A percentile compares a stretch with the other conserved stretches of the same genome.
Conservation (phyloP, 2,888 invertebrate genomes). For the Dendrolimus pini region DNA sequence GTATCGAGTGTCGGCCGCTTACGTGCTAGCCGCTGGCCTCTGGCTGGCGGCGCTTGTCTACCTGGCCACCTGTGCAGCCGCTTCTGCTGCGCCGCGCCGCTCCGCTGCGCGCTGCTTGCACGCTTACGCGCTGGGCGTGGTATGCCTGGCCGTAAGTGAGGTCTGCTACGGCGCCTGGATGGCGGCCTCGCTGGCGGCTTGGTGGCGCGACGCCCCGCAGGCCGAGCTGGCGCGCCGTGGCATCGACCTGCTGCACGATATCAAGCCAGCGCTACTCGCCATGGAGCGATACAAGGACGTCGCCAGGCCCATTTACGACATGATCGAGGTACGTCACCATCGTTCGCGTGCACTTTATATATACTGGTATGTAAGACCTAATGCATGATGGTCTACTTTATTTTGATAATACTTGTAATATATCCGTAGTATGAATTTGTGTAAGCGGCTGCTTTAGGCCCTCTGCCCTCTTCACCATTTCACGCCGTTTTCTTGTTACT, state of each 20-base stretch:
- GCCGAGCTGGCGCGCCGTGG: slow-evolving; percentile 65
- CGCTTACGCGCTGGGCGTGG: slow-evolving; percentile 54
- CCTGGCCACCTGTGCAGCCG: slow-evolving; percentile 46
- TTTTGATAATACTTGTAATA: too few species aligned
- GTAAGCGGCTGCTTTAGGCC: too few species aligned
- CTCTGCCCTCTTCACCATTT: too few species aligned
- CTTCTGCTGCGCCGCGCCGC: slow-evolving; percentile 27
- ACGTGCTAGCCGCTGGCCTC: slow-evolving; percentile 58
- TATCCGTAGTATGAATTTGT: too few species aligned
- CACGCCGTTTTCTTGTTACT: too few species aligned
- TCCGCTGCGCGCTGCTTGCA: slow-evolving; percentile 26
- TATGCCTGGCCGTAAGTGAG: slow-evolving; percentile 54
- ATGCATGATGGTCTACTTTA: too few species aligned
- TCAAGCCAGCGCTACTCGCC: slow-evolving; percentile 66
- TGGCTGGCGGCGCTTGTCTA: slow-evolving; percentile 63
- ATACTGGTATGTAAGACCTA: too few species aligned
- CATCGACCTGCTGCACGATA: slow-evolving; percentile 61
- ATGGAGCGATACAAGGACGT: slow-evolving; percentile 58
- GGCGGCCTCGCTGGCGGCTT: slow-evolving; percentile 56
- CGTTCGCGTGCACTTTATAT: not conserved
- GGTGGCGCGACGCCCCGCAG: slow-evolving; percentile 63
- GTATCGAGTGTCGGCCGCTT: slow-evolving; percentile 64
- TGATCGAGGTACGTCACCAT: slow-evolving; percentile 47
- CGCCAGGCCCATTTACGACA: slow-evolving; percentile 55
- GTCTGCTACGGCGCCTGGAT: slow-evolving; percentile 67